Percentiles rank a stretch among this genome's conserved stretches.
These are phyloP conservation scores for Parambassis ranga DNA, from an alignment of 2,797 vertebrate species.

Conservation along the genomic window DNA sequence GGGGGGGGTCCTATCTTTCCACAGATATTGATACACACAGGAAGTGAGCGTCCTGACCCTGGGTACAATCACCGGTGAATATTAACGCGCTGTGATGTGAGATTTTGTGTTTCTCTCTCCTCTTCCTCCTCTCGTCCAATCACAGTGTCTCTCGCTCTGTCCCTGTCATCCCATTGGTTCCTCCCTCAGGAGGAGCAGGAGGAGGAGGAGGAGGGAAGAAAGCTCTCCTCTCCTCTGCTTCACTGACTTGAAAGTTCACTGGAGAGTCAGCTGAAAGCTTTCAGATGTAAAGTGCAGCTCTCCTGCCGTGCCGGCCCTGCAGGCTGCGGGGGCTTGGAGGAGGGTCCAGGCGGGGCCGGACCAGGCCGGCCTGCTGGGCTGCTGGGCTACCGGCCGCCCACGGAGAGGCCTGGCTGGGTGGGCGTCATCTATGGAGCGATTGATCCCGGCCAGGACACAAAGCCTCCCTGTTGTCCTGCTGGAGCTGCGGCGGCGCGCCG, in stretches of 20 bases:
- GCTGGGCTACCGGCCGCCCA: conserved; percentile 60
- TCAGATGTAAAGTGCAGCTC: conserved; percentile 41
- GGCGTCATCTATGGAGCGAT: conserved; percentile 76
- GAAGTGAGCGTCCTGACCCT: no score
- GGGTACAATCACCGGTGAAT: no score
- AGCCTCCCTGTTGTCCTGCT: conserved; percentile 62
- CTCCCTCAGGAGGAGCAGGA: conserved; percentile 12
- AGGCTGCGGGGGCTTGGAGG: conserved; percentile 58
- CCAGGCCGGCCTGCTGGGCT: conserved; percentile 37
- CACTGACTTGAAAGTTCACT: conserved; percentile 26
- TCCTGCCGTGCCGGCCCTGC: conserved; percentile 37
- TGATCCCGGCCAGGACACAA: conserved; percentile 71
- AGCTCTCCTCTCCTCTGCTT: neutral
- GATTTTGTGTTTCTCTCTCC: no score
- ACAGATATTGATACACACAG: no score
- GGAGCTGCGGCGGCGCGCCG: conserved; percentile 5
- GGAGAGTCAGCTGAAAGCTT: conserved; percentile 28
- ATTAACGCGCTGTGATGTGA: no score
- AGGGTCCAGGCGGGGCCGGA: conserved; percentile 41
- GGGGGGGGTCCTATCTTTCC: no score
- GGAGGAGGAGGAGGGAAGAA: no score
- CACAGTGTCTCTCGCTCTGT: neutral
- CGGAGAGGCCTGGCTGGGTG: conserved; percentile 60
- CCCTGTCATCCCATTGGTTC: conserved; percentile 1
- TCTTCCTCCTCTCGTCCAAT: neutral